phyloP scores from a whole-genome alignment of 2,888 invertebrate species.

The Eulithis prunata region DNA sequence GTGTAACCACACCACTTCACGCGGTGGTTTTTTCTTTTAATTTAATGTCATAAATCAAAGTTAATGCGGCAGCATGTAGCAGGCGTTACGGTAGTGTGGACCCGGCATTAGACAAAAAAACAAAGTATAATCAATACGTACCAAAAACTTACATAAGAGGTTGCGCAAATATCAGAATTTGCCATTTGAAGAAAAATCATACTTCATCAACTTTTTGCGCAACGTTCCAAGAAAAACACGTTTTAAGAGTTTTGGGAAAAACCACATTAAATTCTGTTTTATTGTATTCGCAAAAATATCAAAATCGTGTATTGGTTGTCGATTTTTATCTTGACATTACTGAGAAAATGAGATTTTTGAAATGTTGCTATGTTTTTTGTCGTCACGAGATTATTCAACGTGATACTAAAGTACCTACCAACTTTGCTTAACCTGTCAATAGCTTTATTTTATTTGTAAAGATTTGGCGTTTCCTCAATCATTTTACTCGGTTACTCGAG shows the following conservation, averaged over 20 bases:
- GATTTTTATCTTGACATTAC: conserved; percentile 42
- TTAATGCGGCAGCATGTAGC: too few species aligned
- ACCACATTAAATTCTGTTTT: conserved; percentile 27
- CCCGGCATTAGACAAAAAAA: neutral
- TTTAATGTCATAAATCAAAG: too few species aligned
- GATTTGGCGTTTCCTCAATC: neutral
- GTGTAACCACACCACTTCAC: too few species aligned
- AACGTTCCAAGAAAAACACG: conserved; percentile 33
- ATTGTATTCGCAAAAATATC: conserved; percentile 31
- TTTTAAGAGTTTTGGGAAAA: conserved; percentile 33
- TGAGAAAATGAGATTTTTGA: conserved; percentile 34
- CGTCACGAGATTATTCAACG: neutral
- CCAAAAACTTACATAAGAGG: neutral
- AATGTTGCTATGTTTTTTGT: conserved; percentile 10
- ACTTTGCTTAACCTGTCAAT: too few species aligned
- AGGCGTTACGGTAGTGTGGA: too few species aligned
- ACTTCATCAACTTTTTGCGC: conserved; percentile 22
- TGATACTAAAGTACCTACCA: too few species aligned
- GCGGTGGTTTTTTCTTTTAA: too few species aligned
- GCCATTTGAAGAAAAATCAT: conserved; percentile 24
- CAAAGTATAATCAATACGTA: neutral
- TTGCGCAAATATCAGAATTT: neutral
- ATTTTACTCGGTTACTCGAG: neutral
- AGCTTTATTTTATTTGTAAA: too few species aligned
- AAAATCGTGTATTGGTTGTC: conserved; percentile 39